Base-by-base conservation (phyloP, 2,888 invertebrate genomes). In the Gymnocheta viridis region DNA sequence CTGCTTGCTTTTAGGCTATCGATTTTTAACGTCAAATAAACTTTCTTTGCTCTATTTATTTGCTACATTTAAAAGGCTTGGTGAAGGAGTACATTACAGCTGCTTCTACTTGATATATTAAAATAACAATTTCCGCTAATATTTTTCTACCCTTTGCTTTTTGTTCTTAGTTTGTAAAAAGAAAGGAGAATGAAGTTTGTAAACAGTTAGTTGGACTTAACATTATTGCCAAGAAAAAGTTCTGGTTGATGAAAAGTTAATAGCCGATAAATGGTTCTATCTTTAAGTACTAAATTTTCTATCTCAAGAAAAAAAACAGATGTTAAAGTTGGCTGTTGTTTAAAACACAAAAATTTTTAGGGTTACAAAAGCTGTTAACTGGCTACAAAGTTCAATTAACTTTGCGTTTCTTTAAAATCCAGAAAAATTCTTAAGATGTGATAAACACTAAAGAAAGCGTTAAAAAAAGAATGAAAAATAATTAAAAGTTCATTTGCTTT, bases 71-170 rank as follows among this genome's bases (percentile, higher is more conserved):
- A 27, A 38, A 4, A 7, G 27, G 14, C 22, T 10, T 4, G 19
- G n/a, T 9, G 19, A 56, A 29, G 29, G 10, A 32, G 24, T 49
- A 9, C 41, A 14, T 60, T 69, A 77, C 82, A 82, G 82, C 51
- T 82, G 82, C 54, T 54, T n/a, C 2, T 29, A 27, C 22, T 41
- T 22, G 35, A 41, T 29, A n/a, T 27, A 51, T 38, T 69, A 44
- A 44, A 32, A 35, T 62, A 70, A 79, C 74, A 83, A 83, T 83
- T 83, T 83, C 83, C 83, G 80, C 80, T 83, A 76, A 83, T 83
- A 76, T 54, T 64, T 58, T 76, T 44, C 64, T 60, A 72, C 80
- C 80, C 76, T 22, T 67, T 70, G 22, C 38, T 44, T 38, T 38
- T 17, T 44, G 6, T 60, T 38, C 24, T n/a, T n/a, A 27, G 41